Conservation (phyloP, 2,113 vertebrate species). For the Cryptomyrus ogoouensis region DNA sequence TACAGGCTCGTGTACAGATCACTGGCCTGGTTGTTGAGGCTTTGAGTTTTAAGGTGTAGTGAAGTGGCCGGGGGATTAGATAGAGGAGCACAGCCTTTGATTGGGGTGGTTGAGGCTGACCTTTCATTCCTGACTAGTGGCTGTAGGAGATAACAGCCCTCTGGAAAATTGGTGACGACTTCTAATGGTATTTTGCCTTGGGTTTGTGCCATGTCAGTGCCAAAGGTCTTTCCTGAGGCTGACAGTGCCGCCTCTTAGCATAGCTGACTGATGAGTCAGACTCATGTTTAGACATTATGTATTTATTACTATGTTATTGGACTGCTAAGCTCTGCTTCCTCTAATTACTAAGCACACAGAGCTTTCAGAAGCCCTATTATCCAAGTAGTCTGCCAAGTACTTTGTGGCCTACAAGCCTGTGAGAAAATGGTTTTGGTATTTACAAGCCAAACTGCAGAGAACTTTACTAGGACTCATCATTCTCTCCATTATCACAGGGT, state of each 20-base stretch:
- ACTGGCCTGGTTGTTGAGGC: background rate
- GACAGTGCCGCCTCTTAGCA: background rate
- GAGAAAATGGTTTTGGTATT: background rate
- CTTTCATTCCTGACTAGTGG: conserved; percentile 41
- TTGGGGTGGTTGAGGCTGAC: conserved; percentile 29
- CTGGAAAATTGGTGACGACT: conserved; percentile 30
- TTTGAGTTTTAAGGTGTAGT: background rate
- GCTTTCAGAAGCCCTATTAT: background rate
- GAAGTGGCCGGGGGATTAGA: background rate
- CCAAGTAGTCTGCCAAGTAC: background rate
- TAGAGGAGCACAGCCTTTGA: conserved; percentile 31
- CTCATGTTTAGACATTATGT: conserved; percentile 9
- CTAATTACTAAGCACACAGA: background rate
- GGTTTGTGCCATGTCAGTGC: background rate
- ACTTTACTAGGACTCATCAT: background rate
- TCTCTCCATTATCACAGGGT: background rate
- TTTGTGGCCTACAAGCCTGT: background rate
- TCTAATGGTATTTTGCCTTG: background rate
- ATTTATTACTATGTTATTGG: background rate
- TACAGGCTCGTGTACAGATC: background rate
- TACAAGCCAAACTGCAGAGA: background rate
- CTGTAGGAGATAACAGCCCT: conserved; percentile 23
- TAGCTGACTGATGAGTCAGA: background rate
- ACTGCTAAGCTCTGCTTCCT: background rate
- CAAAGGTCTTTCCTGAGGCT: background rate